Conservation (phyloP, 2,113 vertebrate genomes). For the Labeo rohita region DNA sequence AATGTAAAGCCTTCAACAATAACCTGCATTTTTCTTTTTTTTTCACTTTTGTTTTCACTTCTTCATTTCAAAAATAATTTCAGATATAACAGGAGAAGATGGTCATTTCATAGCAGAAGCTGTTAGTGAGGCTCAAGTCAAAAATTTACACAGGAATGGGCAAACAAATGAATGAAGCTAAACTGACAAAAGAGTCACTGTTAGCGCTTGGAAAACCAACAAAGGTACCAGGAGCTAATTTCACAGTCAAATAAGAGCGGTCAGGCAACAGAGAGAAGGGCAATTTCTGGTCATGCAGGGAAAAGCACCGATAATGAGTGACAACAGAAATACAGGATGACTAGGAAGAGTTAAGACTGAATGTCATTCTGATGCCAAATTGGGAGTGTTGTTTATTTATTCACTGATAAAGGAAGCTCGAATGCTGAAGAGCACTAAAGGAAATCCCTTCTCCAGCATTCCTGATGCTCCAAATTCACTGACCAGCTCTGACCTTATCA, state of each 20-base stretch:
- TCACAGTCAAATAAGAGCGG: conserved; percentile 55
- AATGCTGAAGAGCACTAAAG: conserved; percentile 2
- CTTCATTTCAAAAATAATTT: not conserved
- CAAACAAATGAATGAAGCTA: conserved; percentile 51
- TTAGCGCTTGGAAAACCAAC: conserved; percentile 42
- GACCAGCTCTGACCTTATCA: not conserved
- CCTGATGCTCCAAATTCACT: not conserved
- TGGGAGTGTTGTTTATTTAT: conserved; percentile 39
- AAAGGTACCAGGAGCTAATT: conserved; percentile 50
- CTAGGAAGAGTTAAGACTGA: not conserved
- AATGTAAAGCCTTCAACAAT: not conserved
- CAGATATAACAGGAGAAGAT: not conserved
- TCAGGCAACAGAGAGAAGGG: not conserved
- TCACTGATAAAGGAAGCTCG: conserved; percentile 9
- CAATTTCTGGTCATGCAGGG: not conserved
- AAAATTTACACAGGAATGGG: not conserved
- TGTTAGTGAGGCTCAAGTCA: not conserved
- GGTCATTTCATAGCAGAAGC: not conserved
- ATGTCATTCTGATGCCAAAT: conserved; percentile 2
- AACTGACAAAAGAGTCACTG: conserved; percentile 35
- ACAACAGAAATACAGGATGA: not conserved
- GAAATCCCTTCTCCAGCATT: conserved; percentile 31
- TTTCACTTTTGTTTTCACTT: not conserved
- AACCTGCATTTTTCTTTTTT: not conserved
- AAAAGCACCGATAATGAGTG: not conserved